Percentiles rank a stretch among this genome's conserved stretches.
Conservation (phyloP, 64 coral and sea anemone genomes). For the Montipora cactus region DNA sequence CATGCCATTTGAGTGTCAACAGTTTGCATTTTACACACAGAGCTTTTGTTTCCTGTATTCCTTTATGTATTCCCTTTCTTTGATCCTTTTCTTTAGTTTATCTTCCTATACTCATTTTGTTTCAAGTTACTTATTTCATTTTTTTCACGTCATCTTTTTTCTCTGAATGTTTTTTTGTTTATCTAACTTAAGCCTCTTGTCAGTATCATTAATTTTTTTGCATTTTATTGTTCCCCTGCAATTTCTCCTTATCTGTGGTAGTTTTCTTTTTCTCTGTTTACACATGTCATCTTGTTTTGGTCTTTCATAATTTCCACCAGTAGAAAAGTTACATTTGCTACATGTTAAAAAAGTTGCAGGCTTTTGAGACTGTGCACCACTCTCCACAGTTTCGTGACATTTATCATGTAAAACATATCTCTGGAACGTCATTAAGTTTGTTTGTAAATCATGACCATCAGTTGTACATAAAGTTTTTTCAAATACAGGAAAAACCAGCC, state of each 20-base stretch:
- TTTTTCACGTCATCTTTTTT: background rate
- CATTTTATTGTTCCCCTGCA: conserved; percentile 1
- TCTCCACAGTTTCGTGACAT: conserved; percentile 8
- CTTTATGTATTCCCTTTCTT: conserved; percentile 31
- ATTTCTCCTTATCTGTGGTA: background rate
- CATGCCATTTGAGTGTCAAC: conserved; percentile 7
- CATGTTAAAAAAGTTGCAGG: background rate
- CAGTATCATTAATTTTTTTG: conserved; percentile 12
- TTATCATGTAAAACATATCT: conserved; percentile 16
- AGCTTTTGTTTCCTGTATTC: conserved; percentile 1
- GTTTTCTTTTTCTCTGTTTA: background rate
- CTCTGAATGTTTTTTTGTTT: conserved; percentile 11
- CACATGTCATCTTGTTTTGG: background rate
- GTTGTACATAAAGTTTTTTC: background rate
- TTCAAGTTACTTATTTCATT: conserved; percentile 20
- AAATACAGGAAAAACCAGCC: conserved; percentile 53
- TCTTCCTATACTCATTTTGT: conserved; percentile 38
- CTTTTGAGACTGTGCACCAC: background rate
- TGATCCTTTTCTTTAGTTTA: conserved; percentile 19
- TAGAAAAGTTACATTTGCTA: background rate
- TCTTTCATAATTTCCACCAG: background rate
- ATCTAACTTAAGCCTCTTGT: conserved; percentile 1
- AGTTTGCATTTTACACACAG: background rate
- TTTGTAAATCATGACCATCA: conserved; percentile 3
- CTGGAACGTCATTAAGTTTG: background rate